Evolutionary conservation across 2,113 vertebrate genomes (phyloP), one percentile per base, ranked within the genome.

Genomic region (Psammodynastes pulverulentus): DNA sequence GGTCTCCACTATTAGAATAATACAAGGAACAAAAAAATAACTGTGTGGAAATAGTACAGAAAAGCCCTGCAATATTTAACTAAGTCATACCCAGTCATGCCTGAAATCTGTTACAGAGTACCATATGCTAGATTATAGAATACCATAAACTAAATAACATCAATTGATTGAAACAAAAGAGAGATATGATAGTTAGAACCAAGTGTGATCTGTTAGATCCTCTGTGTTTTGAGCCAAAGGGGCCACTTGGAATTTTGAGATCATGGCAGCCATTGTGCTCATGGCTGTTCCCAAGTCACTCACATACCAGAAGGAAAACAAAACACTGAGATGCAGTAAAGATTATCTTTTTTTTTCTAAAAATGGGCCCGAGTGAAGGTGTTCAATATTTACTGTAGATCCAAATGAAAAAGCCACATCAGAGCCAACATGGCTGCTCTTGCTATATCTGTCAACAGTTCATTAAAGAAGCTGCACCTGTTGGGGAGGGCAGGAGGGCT

Each of bases 1-100:
- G 92, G 49, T 98, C 98, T 4, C 99, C 98, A 0, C 99, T 99
- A 97, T 90, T 95, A 95, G 95, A 45, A 94, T 94, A 96, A 90
- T 0, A 2, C 48, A 88, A 94, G 58, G 43, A 93, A 26, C 93
- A 29, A 19, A 48, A 51, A 89, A 49, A 15, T 26, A 79, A 49
- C n/a, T 84, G n/a, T 84, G 17, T 53, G 54, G 26, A 54, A 54
- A 23, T 89, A 23, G 88, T 84, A 84, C 17, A 26, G 49, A 29
- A 1, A 51, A 84, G 10, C 9, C 34, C 24, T 52, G 39, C n/a
- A 51, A 26, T 26, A 29, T 84, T 17, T 84, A 88, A 87, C n/a
- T 53, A 79, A 17, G 29, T 62, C 52, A 19, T 91, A 26, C 10
- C 89, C 72, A 46, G 24, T 54, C 51, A 85, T 90, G 26, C 9